Evolutionary conservation across 2,888 invertebrate genomes (phyloP).

Genomic region (Atrina japonica): DNA sequence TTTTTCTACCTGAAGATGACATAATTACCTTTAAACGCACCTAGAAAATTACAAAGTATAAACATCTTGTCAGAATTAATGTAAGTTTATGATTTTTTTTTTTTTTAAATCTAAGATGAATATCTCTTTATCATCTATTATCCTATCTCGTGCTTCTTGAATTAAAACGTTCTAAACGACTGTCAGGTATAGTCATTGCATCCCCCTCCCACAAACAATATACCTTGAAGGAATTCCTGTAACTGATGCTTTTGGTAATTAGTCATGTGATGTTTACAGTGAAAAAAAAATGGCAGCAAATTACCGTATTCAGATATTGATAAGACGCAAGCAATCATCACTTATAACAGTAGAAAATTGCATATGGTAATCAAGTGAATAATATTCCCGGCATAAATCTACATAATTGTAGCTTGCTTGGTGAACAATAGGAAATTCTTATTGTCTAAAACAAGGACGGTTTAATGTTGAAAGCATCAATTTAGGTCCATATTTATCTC

Average conservation of each 20-base stretch:
- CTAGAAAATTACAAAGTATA: conserved; percentile 24
- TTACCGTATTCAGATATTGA: conserved; percentile 28
- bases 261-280: no score
- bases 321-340: conserved; percentile 30
- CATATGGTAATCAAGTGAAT: conserved; percentile 24
- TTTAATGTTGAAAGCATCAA: conserved; percentile 33
- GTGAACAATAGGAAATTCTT: conserved; percentile 25
- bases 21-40: conserved; percentile 28
- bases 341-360: conserved; percentile 20
- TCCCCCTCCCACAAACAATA: no score
- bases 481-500: conserved; percentile 27
- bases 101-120: not conserved
- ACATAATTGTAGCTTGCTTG: conserved; percentile 28
- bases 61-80: conserved; percentile 23
- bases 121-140: not conserved
- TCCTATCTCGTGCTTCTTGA: no score
- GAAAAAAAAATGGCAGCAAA: not conserved
- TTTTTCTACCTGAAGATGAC: conserved; percentile 17
- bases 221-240: no score
- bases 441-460: conserved; percentile 26
- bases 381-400: conserved; percentile 24
- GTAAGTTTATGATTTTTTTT: conserved; percentile 18
- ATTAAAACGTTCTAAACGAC: no score
- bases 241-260: no score
- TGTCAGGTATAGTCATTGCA: no score